Evolutionary conservation across 37 sponge, comb jelly and placozoan species (phyloP).

Genomic region (Ianthella basta): DNA sequence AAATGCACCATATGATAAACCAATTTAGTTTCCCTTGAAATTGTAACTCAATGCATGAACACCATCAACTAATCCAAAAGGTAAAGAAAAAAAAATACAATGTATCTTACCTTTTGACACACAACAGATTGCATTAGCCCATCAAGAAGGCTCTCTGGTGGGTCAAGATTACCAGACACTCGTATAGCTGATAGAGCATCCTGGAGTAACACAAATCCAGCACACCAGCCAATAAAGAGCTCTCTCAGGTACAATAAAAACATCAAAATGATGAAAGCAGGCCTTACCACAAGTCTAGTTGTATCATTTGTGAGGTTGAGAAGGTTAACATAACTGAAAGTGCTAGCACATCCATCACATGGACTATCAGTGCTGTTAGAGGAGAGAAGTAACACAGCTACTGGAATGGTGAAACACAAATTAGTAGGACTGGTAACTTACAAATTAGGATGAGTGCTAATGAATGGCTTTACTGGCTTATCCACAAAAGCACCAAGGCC

Average conservation of each 20-base stretch:
- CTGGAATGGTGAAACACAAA: not conserved
- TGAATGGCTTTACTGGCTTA: slow-evolving; percentile 23
- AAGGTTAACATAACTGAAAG: not conserved
- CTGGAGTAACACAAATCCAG: not conserved
- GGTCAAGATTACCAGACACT: slow-evolving; percentile 9
- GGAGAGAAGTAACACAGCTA: not conserved
- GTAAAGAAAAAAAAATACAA: no score
- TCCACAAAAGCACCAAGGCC: slow-evolving; percentile 17
- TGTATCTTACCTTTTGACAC: not conserved
- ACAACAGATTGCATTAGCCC: slow-evolving; percentile 25
- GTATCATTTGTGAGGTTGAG: not conserved
- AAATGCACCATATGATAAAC: no score
- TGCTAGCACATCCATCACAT: not conserved
- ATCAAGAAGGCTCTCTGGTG: slow-evolving; percentile 17
- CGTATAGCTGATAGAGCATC: slow-evolving; percentile 16
- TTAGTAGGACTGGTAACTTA: not conserved
- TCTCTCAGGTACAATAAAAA: not conserved
- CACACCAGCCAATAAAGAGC: not conserved
- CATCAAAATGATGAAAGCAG: not conserved
- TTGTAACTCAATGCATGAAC: no score
- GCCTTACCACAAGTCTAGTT: not conserved
- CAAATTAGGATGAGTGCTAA: slow-evolving; percentile 26
- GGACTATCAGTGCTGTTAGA: not conserved
- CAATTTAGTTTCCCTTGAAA: no score
- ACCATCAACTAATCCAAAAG: no score